phyloP scores from a whole-genome alignment of 92 coral and sea anemone species.

The Umimayanthus kanabou region DNA sequence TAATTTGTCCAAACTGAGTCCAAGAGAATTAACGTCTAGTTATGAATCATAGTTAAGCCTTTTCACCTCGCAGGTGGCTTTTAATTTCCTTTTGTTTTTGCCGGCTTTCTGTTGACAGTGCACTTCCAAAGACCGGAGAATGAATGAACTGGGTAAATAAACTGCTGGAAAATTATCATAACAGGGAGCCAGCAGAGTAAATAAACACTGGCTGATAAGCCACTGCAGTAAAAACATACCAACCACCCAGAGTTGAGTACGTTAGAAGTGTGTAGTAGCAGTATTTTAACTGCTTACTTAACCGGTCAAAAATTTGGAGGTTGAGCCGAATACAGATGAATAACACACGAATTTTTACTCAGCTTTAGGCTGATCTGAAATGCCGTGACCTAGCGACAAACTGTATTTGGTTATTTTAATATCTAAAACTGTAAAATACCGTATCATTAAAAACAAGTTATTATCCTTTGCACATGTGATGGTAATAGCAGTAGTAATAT shows the following conservation, averaged over 20 bases:
- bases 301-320: too few species aligned
- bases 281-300: not conserved
- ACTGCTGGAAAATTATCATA: conserved; percentile 13
- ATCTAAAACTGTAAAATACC: too few species aligned
- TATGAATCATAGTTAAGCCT: not conserved
- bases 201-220: not conserved
- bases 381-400: too few species aligned
- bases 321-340: too few species aligned
- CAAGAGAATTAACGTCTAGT: not conserved
- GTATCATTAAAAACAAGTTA: too few species aligned
- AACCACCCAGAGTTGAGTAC: not conserved
- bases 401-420: too few species aligned
- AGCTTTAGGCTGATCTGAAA: too few species aligned
- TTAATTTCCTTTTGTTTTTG: not conserved
- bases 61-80: not conserved
- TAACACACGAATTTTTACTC: too few species aligned
- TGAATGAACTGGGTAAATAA: conserved; percentile 23
- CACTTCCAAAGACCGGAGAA: conserved; percentile 9
- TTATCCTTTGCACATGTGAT: too few species aligned
- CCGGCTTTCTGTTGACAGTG: conserved; percentile 19
- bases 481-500: not conserved
- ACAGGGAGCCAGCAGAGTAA: conserved; percentile 7
- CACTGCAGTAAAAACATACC: not conserved
- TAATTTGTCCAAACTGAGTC: not conserved
- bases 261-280: not conserved